Base-by-base conservation (phyloP, 2,113 vertebrate genomes). In the Papio anubis region DNA sequence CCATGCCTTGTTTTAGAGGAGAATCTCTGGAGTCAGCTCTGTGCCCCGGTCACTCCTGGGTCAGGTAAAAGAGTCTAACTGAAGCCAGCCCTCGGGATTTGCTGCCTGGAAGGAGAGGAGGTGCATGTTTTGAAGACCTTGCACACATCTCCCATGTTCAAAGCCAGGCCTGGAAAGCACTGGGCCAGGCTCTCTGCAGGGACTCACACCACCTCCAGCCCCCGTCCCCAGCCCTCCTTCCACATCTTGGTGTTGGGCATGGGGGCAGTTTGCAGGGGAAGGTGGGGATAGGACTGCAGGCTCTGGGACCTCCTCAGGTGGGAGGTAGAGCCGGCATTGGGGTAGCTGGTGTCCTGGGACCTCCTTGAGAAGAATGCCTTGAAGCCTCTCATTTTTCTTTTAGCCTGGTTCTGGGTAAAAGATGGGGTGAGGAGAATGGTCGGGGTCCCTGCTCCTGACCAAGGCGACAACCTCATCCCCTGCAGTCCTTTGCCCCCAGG, bases 161-260 rank as follows among this genome's bases (percentile, higher is more conserved):
- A 79, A 89, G 35, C 78, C 40, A 59, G 86, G 48, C 27, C 79
- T 83, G 80, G 75, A 20, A 35, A 50, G 20, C 45, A 12, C 25
- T 0, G n/a, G 48, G 18, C 21, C 40, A n/a, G 48, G 20, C 59
- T 59, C 5, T 73, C 78, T 0, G 6, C 23, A 11, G 61, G 35
- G 72, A 50, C n/a, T 14, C 90, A 23, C 25, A 18, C 20, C 3
- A 1, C 5, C 0, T 14, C 45, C 21, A 5, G 18, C 38, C 43
- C 6, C 21, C 4, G 5, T n/a, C 21, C 66, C 23, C 27, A 23
- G n/a, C 10, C 8, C 13, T 43, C 7, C n/a, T 23, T 7, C 25
- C 17, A 18, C 5, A 2, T 6, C 27, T 43, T 35, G 4, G 70
- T 35, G 45, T 25, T 1, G 8, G 25, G 50, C 6, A 0, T 45